Conservation (phyloP, 2,797 vertebrate genomes). For the Diplodus sargus region DNA sequence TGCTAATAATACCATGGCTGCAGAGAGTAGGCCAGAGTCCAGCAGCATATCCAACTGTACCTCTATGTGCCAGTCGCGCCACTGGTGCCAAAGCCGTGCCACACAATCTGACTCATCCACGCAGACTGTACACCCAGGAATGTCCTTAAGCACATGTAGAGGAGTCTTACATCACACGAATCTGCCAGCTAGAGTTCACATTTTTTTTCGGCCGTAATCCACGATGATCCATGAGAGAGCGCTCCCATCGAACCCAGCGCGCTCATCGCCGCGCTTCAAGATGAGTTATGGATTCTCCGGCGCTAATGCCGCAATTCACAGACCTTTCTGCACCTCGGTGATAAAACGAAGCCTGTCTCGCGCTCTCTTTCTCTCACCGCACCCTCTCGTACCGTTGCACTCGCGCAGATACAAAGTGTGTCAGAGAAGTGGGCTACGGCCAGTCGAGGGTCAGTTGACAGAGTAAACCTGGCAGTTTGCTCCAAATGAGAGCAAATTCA, state of each 20-base stretch:
- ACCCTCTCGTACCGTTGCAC: constrained; percentile 22
- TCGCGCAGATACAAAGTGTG: constrained; percentile 3
- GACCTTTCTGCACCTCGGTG: constrained; percentile 56
- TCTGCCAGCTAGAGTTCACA: constrained; percentile 37
- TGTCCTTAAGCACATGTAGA: constrained; percentile 26
- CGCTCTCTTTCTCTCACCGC: constrained; percentile 1
- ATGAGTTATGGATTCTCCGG: constrained; percentile 54
- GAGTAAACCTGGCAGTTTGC: background rate
- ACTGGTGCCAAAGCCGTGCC: constrained; percentile 45
- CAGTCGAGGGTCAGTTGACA: constrained; percentile 17
- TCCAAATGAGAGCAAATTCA: constrained; percentile 13
- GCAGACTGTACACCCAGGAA: constrained; percentile 4
- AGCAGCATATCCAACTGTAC: constrained; percentile 60
- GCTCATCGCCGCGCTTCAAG: constrained; percentile 40
- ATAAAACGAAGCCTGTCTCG: constrained; percentile 54
- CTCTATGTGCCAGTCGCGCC: constrained; percentile 45
- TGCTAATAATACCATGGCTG: constrained; percentile 63
- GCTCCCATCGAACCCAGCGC: constrained; percentile 34
- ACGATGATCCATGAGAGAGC: constrained; percentile 45
- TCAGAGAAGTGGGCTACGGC: constrained; percentile 2
- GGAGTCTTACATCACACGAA: constrained; percentile 36
- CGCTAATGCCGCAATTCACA: constrained; percentile 42
- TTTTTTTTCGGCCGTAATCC: constrained; percentile 48
- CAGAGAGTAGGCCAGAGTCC: constrained; percentile 47
- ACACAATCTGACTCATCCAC: constrained; percentile 42